Conservation (phyloP, 2,797 vertebrate genomes). For the Mormyrops boulengeri region DNA sequence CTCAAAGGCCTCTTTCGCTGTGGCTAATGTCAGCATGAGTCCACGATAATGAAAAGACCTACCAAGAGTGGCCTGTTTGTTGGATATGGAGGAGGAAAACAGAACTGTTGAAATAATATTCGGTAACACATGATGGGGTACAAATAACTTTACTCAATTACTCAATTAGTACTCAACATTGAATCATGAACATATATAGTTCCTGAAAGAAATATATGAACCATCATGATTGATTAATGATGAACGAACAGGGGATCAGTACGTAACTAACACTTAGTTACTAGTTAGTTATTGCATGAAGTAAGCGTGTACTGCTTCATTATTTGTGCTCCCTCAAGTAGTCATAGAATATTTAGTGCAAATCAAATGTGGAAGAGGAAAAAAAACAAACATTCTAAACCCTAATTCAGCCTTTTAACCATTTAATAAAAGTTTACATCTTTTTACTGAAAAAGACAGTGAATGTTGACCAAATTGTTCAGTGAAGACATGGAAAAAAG, state of each 20-base stretch:
- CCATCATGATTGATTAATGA: background rate
- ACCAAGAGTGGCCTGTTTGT: background rate
- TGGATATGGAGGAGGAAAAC: background rate
- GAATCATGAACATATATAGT: background rate
- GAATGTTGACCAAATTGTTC: background rate
- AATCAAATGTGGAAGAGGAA: background rate
- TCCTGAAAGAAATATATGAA: background rate
- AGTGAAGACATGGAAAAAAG: background rate
- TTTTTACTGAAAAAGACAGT: background rate
- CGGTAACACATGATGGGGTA: background rate
- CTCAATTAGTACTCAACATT: background rate
- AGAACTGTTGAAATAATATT: background rate
- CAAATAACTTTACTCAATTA: background rate
- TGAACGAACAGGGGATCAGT: background rate
- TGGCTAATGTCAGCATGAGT: background rate
- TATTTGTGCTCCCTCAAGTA: background rate
- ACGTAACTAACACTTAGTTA: background rate
- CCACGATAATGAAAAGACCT: background rate
- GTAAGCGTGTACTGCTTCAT: background rate
- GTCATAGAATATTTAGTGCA: background rate
- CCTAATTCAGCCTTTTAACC: background rate
- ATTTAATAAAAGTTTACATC: background rate
- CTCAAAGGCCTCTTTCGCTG: background rate
- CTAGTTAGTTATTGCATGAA: background rate
- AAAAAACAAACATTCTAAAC: background rate